These are phyloP conservation scores for Bombus ignitus DNA, from an alignment of 1,140 invertebrate species.

Conservation along the genomic window DNA sequence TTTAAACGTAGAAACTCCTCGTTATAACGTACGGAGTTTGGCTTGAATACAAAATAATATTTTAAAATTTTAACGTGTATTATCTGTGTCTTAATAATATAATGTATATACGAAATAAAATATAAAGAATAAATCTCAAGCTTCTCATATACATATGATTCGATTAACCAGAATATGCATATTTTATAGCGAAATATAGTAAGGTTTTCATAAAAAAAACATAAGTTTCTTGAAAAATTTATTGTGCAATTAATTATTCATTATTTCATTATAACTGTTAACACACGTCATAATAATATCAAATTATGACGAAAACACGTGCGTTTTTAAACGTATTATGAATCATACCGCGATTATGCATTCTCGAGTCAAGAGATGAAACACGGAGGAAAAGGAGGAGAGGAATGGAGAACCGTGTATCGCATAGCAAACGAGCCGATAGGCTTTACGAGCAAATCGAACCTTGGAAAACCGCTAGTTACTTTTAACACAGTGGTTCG, in stretches of 20 bases:
- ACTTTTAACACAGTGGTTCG: slow-evolving; percentile 24
- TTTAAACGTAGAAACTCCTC: neutral
- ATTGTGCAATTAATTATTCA: neutral
- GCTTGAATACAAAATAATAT: neutral
- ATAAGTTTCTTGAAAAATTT: neutral
- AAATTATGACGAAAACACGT: neutral
- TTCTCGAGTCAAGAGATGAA: slow-evolving; percentile 39
- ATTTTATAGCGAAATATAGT: no score
- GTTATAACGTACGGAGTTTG: neutral
- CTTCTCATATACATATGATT: neutral
- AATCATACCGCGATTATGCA: slow-evolving; percentile 17
- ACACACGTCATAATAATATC: neutral
- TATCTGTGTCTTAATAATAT: neutral
- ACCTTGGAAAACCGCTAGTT: slow-evolving; percentile 38
- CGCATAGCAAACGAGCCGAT: slow-evolving; percentile 29
- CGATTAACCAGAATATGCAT: neutral
- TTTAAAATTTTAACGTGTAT: neutral
- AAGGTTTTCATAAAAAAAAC: neutral
- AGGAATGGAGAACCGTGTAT: slow-evolving; percentile 12
- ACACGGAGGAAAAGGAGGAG: slow-evolving; percentile 25
- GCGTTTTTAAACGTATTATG: slow-evolving; percentile 1
- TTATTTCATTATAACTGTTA: neutral
- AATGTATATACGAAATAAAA: neutral
- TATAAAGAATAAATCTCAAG: neutral
- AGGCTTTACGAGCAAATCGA: slow-evolving; percentile 29